These are phyloP conservation scores for Platerodrilus igneus DNA, from an alignment of 2,888 invertebrate species.

Conservation along the genomic window DNA sequence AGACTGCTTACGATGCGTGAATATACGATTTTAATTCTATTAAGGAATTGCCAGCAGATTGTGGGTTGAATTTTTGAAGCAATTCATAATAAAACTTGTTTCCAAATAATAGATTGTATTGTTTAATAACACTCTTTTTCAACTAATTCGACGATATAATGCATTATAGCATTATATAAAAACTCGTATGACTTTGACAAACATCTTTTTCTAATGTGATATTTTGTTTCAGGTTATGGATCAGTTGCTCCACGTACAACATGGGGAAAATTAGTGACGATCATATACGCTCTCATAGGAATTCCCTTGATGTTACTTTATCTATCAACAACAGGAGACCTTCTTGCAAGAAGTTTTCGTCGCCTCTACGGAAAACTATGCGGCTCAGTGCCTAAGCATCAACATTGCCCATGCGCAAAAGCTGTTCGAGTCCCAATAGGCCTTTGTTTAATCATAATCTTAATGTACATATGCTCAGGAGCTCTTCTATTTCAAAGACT, in stretches of 20 bases:
- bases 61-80: too few relatives aligned
- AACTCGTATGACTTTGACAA: too few relatives aligned
- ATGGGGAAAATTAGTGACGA: slow-evolving; percentile 76
- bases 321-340: slow-evolving; percentile 81
- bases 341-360: slow-evolving; percentile 74
- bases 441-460: slow-evolving; percentile 78
- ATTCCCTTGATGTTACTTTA: slow-evolving; percentile 86
- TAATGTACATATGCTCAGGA: slow-evolving; percentile 84
- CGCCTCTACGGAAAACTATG: slow-evolving; percentile 61
- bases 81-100: too few relatives aligned
- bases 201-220: too few relatives aligned
- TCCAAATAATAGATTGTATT: too few relatives aligned
- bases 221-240: slow-evolving; percentile 68
- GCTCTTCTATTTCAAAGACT: slow-evolving; percentile 84
- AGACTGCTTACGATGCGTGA: too few relatives aligned
- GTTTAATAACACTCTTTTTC: too few relatives aligned
- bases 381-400: slow-evolving; percentile 37
- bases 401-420: slow-evolving; percentile 49
- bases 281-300: slow-evolving; percentile 78
- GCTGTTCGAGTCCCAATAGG: slow-evolving; percentile 80
- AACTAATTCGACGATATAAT: too few relatives aligned
- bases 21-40: too few relatives aligned
- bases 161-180: too few relatives aligned
- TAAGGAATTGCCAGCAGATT: too few relatives aligned
- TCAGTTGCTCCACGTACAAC: slow-evolving; percentile 76